These are phyloP conservation scores for Phaenicophaeus curvirostris DNA, from an alignment of 2,797 vertebrate genomes.

Conservation along the genomic window DNA sequence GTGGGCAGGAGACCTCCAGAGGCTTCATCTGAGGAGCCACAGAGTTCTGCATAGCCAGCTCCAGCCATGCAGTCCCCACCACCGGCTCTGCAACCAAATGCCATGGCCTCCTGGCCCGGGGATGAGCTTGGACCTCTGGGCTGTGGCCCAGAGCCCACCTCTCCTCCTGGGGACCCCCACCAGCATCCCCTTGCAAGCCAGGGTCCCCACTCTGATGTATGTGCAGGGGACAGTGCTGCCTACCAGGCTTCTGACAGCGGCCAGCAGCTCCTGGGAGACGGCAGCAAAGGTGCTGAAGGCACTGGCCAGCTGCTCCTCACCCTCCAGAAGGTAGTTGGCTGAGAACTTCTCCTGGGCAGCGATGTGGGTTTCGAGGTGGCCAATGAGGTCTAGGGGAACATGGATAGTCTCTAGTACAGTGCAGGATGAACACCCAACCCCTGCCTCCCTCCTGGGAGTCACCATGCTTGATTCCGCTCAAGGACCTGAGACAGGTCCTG, in stretches of 20 bases:
- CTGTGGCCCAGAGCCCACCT: background rate
- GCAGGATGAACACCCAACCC: background rate
- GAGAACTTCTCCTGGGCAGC: conserved; percentile 84
- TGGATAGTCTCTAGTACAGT: background rate
- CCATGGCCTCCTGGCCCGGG: background rate
- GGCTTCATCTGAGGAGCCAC: background rate
- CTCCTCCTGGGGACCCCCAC: background rate
- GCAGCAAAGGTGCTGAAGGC: conserved; percentile 83
- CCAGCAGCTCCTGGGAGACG: conserved; percentile 82
- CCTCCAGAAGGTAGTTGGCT: conserved; percentile 81
- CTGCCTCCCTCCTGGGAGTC: background rate
- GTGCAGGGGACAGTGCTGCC: background rate
- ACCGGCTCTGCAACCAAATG: background rate
- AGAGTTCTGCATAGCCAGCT: too few species aligned
- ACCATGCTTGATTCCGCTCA: background rate
- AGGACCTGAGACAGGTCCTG: fast-evolving
- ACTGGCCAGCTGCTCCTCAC: conserved; percentile 79
- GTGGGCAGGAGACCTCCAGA: background rate
- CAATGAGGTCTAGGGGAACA: conserved; percentile 71
- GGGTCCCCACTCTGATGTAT: background rate
- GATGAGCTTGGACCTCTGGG: background rate
- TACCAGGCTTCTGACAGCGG: conserved; percentile 84
- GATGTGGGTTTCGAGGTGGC: conserved; percentile 82
- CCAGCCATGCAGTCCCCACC: background rate
- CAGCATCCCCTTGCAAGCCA: background rate